Base-by-base conservation (phyloP, 2,888 invertebrate species). In the Linyphia triangularis region DNA sequence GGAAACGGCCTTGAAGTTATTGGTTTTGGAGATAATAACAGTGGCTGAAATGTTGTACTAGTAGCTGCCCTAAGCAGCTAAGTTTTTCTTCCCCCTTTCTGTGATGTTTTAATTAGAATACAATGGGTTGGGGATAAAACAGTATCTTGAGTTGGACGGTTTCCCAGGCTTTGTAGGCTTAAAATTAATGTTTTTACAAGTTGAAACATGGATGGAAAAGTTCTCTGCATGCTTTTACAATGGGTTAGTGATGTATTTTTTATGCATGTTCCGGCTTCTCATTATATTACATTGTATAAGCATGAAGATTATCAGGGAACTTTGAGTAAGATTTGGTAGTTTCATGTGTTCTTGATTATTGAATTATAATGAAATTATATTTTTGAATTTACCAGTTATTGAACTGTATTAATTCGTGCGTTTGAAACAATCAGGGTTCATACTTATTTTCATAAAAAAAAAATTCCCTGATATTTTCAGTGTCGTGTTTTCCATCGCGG, bases 1-100 rank as follows among this genome's bases (percentile, higher is more conserved):
- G 81, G 86, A 59, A 79, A 37, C 51, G 86, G 22, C 86, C 86
- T 82, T 81, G 81, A 40, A 65, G 26, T 51, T 72, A 72, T 72
- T 24, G 51, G 30, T 33, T 72, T 30, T 19, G 9, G 57, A 51
- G 43, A 77, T 37, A 59, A 77, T 77, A 77, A 61, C 61, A 59
- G 61, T 9, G 75, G 51, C 37, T 69, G 16, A 40, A 69, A 6
- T 40, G 30, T n/a, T 40, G 51, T 51, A 51, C 51, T n/a, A 13
- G n/a, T 16, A 51, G 22, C 16, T 19, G 22, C 16, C 10, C 37
- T 51, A 22, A 16, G 33, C 22, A 7, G 33, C 40, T 24, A 37
- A 2, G 22, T 26, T 2, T n/a, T 43, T 10, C 40, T 70, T 6
- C 16, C 28, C 28, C 28, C 19, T 67, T 67, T 67, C 3, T 10